These are phyloP conservation scores for Dryadula phaetusa DNA, from an alignment of 2,888 invertebrate species.

Conservation along the genomic window DNA sequence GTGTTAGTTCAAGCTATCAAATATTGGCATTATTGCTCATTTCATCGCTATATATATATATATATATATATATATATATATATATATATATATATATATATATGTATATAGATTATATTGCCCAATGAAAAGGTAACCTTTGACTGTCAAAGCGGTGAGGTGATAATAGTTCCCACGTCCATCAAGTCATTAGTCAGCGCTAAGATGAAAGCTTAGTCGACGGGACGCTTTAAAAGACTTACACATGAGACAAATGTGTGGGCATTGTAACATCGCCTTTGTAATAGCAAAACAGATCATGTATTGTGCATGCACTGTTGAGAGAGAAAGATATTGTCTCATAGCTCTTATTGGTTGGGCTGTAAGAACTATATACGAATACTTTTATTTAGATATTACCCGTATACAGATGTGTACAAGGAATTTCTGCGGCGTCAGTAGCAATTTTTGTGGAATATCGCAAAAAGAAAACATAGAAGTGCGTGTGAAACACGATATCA, in stretches of 20 bases:
- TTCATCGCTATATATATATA: too few relatives aligned
- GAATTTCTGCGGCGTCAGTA: slow-evolving; percentile 34
- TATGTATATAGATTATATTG: too few relatives aligned
- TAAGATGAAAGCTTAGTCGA: slow-evolving; percentile 52
- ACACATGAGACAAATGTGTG: slow-evolving; percentile 68
- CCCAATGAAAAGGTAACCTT: slow-evolving; percentile 60
- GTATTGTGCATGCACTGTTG: slow-evolving; percentile 35
- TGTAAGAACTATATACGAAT: slow-evolving; percentile 11
- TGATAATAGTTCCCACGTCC: slow-evolving; percentile 75
- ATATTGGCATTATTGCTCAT: too few relatives aligned
- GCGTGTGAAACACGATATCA: neutral
- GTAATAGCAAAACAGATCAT: slow-evolving; percentile 68
- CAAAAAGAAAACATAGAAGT: neutral
- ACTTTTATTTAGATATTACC: neutral
- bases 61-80: too few relatives aligned
- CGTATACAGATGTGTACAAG: slow-evolving; percentile 28
- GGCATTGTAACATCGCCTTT: slow-evolving; percentile 65
- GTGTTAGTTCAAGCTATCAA: too few relatives aligned
- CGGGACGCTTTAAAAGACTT: slow-evolving; percentile 43
- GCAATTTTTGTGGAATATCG: slow-evolving; percentile 35
- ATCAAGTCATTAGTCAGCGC: slow-evolving; percentile 77
- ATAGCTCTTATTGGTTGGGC: slow-evolving; percentile 1
- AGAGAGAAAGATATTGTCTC: slow-evolving; percentile 28
- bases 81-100: too few relatives aligned
- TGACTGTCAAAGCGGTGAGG: slow-evolving; percentile 70